phyloP scores from a whole-genome alignment of 2,888 invertebrate species.

The Polydrusus cervinus region DNA sequence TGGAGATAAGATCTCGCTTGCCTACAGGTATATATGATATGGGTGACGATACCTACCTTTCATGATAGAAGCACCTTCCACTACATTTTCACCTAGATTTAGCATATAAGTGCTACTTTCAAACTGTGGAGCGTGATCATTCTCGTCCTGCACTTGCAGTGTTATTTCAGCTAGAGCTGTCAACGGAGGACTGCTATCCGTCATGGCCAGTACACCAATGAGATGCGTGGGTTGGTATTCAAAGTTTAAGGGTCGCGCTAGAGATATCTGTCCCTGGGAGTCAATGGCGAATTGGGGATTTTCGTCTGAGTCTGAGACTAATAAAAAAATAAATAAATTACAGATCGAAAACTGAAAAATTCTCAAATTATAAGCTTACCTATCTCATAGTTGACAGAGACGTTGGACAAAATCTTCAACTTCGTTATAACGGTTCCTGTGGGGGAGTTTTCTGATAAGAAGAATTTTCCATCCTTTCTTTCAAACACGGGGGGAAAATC shows the following conservation, averaged over 20 bases:
- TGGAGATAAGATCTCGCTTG: no score
- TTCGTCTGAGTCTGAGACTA: constrained; percentile 75
- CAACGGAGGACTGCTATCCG: constrained; percentile 81
- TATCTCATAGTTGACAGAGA: constrained; percentile 77
- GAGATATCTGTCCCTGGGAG: constrained; percentile 81
- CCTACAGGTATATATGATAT: no score
- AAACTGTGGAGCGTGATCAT: constrained; percentile 91
- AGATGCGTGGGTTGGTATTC: constrained; percentile 81
- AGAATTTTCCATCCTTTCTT: constrained; percentile 83
- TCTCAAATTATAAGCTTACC: constrained; percentile 34
- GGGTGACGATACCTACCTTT: constrained; percentile 73
- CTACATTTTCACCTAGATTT: constrained; percentile 87
- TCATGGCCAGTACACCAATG: constrained; percentile 83
- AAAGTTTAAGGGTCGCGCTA: constrained; percentile 84
- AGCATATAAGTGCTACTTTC: constrained; percentile 88
- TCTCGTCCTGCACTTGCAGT: constrained; percentile 89
- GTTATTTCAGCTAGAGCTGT: constrained; percentile 82
- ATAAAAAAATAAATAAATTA: not conserved
- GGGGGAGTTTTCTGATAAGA: constrained; percentile 84
- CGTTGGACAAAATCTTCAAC: constrained; percentile 79
- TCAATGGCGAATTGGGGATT: constrained; percentile 82
- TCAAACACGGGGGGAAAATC: constrained; percentile 84
- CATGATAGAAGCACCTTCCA: constrained; percentile 83
- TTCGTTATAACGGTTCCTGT: constrained; percentile 81
- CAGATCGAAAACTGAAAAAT: not conserved